Base-by-base conservation (phyloP, 2,888 invertebrate genomes). In the Drosophila antonietae region DNA sequence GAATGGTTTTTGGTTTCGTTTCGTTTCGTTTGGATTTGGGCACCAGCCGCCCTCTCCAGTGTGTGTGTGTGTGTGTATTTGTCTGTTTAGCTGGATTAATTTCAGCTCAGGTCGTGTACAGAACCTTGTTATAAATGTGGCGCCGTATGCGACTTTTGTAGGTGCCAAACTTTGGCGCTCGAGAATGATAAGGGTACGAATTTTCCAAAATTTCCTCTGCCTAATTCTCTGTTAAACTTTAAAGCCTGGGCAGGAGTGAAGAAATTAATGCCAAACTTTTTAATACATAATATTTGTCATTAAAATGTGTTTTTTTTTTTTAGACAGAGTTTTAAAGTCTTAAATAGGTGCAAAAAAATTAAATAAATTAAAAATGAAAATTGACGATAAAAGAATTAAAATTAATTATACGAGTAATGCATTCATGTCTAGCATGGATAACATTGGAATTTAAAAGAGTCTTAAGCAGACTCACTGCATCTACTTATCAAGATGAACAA, bases 41-140 rank as follows among this genome's bases (percentile, higher is more conserved):
- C n/a, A 37, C 44, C 61, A 58, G 62, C 12, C 44, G n/a, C 12
- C 46, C 18, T 63, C 20, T 20, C 20, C 20, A 1, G 20, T 20
- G 20, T 59, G 39, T 58, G 44, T 65, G 23, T 39, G 15, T 56
- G 23, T 35, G 63, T 63, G n/a, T 61, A 58, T 66, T 74, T 61
- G 49, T 14, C 57, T 64, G 57, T 68, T 76, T 59, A 43, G 63
- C 66, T 71, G 76, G 58, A 64, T 71, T 80, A 59, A 75, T 80
- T 67, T 68, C 55, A 61, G 58, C 64, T 65, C 62, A 74, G 61
- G 61, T 59, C 59, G 62, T 60, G 68, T 51, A 63, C 60, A 53
- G 57, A 79, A 58, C 46, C 75, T 60, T 69, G 62, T 69, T 66
- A 66, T 47, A 66, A 65, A 47, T 49, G 18, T 58, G 69, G 70